These are phyloP conservation scores for Anoplolepis gracilipes DNA, from an alignment of 1,140 invertebrate species.

Conservation along the genomic window DNA sequence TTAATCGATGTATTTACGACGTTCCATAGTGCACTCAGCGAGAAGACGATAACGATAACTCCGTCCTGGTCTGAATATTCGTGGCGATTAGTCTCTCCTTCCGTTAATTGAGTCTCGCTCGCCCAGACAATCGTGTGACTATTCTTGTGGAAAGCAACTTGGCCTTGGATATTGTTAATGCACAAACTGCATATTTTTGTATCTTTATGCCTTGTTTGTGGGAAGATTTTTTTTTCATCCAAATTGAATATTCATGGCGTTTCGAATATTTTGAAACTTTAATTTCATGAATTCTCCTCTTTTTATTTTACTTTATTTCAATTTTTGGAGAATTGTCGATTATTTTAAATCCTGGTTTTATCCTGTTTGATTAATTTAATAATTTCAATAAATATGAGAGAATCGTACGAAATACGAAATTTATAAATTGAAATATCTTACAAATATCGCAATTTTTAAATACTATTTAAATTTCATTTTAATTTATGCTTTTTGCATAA, in stretches of 20 bases:
- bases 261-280: neutral
- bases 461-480: too few relatives aligned
- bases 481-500: neutral
- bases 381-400: too few relatives aligned
- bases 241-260: neutral
- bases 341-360: too few relatives aligned
- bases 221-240: neutral
- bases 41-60: conserved; percentile 31
- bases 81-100: conserved; percentile 31
- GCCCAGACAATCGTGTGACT: conserved; percentile 18
- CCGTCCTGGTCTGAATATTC: neutral
- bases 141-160: conserved; percentile 65
- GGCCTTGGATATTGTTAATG: conserved; percentile 63
- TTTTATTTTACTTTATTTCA: too few relatives aligned
- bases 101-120: conserved; percentile 53
- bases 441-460: neutral
- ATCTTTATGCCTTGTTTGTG: neutral
- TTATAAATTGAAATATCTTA: neutral
- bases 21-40: neutral
- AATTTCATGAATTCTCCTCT: neutral
- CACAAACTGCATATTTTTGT: neutral
- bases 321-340: neutral
- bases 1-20: neutral
- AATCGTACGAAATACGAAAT: too few relatives aligned
- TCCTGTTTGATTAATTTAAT: too few relatives aligned